A percentile compares a stretch with the other conserved stretches of the same genome.
These are phyloP conservation scores for Macrotrachela quadricornifera DNA, from an alignment of 1,140 invertebrate genomes.

Conservation along the genomic window DNA sequence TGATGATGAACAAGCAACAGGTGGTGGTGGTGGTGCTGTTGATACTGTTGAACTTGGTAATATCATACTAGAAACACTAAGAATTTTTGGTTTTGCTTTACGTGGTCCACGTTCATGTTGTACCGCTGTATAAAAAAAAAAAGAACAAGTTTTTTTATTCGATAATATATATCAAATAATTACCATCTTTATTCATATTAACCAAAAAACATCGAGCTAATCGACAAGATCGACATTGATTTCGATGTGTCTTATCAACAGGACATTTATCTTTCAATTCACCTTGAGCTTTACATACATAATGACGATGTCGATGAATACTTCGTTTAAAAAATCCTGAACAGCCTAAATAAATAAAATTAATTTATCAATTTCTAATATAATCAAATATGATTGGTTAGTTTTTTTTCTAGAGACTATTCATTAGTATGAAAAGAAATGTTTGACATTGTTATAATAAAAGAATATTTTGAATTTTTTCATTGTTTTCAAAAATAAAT, in stretches of 20 bases:
- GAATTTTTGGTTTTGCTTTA: slow-evolving; percentile 24
- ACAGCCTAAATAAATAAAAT: slow-evolving; percentile 42
- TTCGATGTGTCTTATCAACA: slow-evolving; percentile 84
- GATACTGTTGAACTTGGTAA: too few relatives aligned
- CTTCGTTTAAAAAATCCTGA: slow-evolving; percentile 91
- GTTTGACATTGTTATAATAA: slow-evolving; percentile 17
- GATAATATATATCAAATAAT: slow-evolving; percentile 18
- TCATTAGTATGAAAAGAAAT: slow-evolving; percentile 13
- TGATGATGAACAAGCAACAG: too few relatives aligned
- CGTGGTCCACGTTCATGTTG: slow-evolving; percentile 40
- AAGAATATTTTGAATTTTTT: neutral
- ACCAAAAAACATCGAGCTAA: slow-evolving; percentile 87
- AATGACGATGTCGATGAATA: slow-evolving; percentile 77
- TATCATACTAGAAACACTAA: too few relatives aligned
- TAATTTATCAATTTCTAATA: neutral
- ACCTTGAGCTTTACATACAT: slow-evolving; percentile 82
- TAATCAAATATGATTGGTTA: neutral
- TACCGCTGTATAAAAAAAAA: slow-evolving; percentile 28
- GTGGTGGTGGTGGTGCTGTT: too few relatives aligned
- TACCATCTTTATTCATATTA: slow-evolving; percentile 96
- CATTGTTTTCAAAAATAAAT: neutral
- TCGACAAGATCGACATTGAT: slow-evolving; percentile 84
- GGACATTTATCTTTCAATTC: slow-evolving; percentile 43
- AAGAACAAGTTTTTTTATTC: neutral
- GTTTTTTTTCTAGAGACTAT: neutral